Evolutionary conservation across 2,797 vertebrate species (phyloP).

Genomic region (Anomalospiza imberbis): DNA sequence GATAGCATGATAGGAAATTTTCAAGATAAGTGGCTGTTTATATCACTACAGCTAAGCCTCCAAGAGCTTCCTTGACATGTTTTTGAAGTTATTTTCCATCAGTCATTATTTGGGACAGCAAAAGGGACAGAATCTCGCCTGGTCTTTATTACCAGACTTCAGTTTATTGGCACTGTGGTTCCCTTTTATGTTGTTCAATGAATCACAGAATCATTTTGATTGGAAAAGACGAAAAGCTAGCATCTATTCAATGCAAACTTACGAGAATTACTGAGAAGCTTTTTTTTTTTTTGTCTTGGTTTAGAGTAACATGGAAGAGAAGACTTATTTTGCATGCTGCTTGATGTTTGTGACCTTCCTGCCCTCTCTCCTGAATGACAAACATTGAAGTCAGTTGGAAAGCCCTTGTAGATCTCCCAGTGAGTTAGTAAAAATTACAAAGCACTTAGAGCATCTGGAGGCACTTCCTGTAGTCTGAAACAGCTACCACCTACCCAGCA

Average conservation of each 20-base stretch:
- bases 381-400: background rate
- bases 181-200: background rate
- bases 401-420: background rate
- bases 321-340: background rate
- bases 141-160: background rate
- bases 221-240: background rate
- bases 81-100: background rate
- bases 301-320: background rate
- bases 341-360: background rate
- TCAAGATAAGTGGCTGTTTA: background rate
- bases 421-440: background rate
- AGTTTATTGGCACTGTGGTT: background rate
- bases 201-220: background rate
- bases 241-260: background rate
- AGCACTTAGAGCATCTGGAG: background rate
- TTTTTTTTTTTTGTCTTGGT: background rate
- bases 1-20: background rate
- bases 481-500: background rate
- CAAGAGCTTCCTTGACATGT: background rate
- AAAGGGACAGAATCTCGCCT: background rate
- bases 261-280: background rate
- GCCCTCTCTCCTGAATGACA: background rate
- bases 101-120: background rate
- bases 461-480: conserved; percentile 27
- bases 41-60: background rate